A percentile compares a stretch with the other conserved stretches of the same genome.
Evolutionary conservation across 2,113 vertebrate genomes (phyloP).

Genomic region (Sprattus sprattus): DNA sequence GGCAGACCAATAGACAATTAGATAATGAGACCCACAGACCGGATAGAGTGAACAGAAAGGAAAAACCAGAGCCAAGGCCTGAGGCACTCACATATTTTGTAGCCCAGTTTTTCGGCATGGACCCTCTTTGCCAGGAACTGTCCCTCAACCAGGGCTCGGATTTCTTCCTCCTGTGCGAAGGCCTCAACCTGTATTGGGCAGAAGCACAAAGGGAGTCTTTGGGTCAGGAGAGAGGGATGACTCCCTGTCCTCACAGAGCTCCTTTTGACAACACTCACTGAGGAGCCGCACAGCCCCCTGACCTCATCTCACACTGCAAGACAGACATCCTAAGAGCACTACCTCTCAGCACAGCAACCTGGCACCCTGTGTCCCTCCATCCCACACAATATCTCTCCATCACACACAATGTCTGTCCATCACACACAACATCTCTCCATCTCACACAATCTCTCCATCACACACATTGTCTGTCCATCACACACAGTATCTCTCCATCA

Average conservation of each 20-base stretch:
- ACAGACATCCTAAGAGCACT: neutral
- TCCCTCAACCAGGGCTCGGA: slow-evolving; percentile 89
- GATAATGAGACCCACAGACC: neutral
- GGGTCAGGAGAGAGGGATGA: slow-evolving; percentile 12
- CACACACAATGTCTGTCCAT: too few species aligned
- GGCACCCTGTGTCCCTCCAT: too few species aligned
- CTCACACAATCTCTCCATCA: too few species aligned
- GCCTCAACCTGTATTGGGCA: slow-evolving; percentile 69
- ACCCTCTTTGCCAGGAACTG: slow-evolving; percentile 93
- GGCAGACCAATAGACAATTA: neutral
- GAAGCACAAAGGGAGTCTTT: slow-evolving; percentile 39
- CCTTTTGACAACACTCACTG: slow-evolving; percentile 35
- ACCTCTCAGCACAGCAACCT: neutral
- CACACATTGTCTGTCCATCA: too few species aligned
- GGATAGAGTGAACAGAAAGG: neutral
- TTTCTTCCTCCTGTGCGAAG: slow-evolving; percentile 76
- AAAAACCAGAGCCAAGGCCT: neutral
- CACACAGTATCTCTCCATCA: too few species aligned
- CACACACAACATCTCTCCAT: too few species aligned
- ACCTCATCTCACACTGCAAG: slow-evolving; percentile 23
- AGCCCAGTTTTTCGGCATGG: slow-evolving; percentile 90
- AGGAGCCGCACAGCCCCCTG: slow-evolving; percentile 16
- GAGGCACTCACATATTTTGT: slow-evolving; percentile 82
- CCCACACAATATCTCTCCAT: too few species aligned
- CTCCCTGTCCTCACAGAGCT: slow-evolving; percentile 27